A percentile compares a stretch with the other conserved stretches of the same genome.
These are phyloP conservation scores for Ceratitis capitata DNA, from an alignment of 1,140 invertebrate genomes.

Conservation along the genomic window DNA sequence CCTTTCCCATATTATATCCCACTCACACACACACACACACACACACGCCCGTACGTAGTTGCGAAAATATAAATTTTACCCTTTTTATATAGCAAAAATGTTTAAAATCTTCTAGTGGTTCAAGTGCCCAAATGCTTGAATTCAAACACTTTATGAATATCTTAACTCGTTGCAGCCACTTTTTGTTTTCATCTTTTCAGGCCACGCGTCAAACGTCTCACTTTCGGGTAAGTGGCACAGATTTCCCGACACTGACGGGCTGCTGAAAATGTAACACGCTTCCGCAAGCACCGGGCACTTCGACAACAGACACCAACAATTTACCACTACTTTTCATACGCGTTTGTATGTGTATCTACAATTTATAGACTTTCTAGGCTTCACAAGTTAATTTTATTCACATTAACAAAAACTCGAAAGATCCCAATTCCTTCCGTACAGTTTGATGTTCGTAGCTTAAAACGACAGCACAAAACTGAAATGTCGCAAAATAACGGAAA, in stretches of 20 bases:
- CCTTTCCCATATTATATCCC: no score
- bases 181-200: not conserved
- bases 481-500: slow-evolving; percentile 1
- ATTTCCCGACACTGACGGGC: slow-evolving; percentile 15
- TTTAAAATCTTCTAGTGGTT: not conserved
- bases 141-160: not conserved
- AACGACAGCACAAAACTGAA: not conserved
- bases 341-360: not conserved
- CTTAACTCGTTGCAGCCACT: not conserved
- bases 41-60: not conserved
- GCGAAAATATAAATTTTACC: not conserved
- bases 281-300: not conserved
- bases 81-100: no score
- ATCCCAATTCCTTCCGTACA: no score
- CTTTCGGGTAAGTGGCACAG: not conserved
- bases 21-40: not conserved
- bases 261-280: not conserved
- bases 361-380: not conserved
- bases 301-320: not conserved
- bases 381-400: not conserved
- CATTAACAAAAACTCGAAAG: not conserved
- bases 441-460: not conserved
- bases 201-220: not conserved
- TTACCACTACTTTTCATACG: not conserved
- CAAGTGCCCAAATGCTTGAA: not conserved